Percentiles rank a stretch among this genome's conserved stretches.
Conservation (phyloP, 2,113 vertebrate genomes). For the Vombatus ursinus region DNA sequence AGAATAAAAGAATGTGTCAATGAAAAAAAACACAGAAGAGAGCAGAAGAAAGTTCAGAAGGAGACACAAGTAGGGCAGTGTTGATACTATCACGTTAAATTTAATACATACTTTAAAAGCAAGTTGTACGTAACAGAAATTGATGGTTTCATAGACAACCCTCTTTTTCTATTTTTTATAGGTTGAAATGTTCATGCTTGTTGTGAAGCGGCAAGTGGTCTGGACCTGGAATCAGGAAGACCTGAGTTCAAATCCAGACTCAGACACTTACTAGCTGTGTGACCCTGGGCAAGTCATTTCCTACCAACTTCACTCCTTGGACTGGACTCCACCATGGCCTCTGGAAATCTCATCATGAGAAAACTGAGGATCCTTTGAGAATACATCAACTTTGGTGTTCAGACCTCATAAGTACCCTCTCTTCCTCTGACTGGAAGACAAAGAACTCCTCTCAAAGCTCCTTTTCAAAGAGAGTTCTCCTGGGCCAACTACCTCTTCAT, state of each 20-base stretch:
- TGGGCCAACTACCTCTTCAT: background rate
- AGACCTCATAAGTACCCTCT: background rate
- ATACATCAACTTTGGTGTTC: background rate
- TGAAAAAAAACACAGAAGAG: no score
- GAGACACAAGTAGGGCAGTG: background rate
- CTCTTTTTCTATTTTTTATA: background rate
- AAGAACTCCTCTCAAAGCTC: background rate
- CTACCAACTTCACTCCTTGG: background rate
- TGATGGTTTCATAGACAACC: background rate
- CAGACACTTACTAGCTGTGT: background rate
- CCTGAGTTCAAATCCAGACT: background rate
- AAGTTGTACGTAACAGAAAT: background rate
- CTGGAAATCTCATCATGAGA: background rate
- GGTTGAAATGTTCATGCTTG: background rate
- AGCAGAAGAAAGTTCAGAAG: no score
- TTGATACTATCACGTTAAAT: background rate
- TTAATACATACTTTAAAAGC: background rate
- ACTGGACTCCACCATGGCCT: background rate
- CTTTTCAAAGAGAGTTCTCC: background rate
- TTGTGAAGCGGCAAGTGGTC: background rate
- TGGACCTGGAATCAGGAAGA: background rate
- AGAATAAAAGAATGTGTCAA: no score
- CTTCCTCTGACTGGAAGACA: background rate
- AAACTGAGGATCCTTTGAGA: background rate
- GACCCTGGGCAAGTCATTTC: background rate